These are phyloP conservation scores for Nannoperca australis DNA, from an alignment of 2,797 vertebrate genomes.

Conservation along the genomic window DNA sequence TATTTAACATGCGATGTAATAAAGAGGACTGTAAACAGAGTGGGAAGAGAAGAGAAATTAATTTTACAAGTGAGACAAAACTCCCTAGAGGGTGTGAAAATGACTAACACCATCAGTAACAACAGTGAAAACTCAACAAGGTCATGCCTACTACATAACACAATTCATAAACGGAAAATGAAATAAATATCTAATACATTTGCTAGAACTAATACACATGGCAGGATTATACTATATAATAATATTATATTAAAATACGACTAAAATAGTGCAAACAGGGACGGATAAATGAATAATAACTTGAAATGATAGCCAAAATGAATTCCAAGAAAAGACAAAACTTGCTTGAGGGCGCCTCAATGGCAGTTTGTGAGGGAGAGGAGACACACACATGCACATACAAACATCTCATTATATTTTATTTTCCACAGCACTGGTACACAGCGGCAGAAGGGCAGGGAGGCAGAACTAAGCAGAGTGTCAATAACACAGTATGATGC, in stretches of 20 bases:
- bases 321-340: slow-evolving; percentile 37
- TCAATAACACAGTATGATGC: slow-evolving; percentile 45
- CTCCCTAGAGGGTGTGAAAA: slow-evolving; percentile 22
- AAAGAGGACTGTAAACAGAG: slow-evolving; percentile 11
- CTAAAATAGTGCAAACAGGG: neutral
- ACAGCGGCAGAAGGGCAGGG: slow-evolving; percentile 29
- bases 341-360: slow-evolving; percentile 40
- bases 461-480: slow-evolving; percentile 46
- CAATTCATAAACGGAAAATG: slow-evolving; percentile 4
- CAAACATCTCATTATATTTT: slow-evolving; percentile 54
- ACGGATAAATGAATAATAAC: slow-evolving; percentile 26
- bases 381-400: slow-evolving; percentile 27
- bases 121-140: slow-evolving; percentile 37
- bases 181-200: neutral
- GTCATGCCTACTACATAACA: slow-evolving; percentile 14
- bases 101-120: slow-evolving; percentile 26
- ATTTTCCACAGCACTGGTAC: slow-evolving; percentile 28
- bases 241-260: slow-evolving; percentile 18
- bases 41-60: neutral
- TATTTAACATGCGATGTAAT: slow-evolving; percentile 23
- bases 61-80: slow-evolving; percentile 34
- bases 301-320: slow-evolving; percentile 39
- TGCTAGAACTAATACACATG: neutral
- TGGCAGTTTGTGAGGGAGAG: slow-evolving; percentile 6
- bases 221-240: neutral